Conservation (phyloP, 1,140 invertebrate genomes). For the Calosoma granatense region DNA sequence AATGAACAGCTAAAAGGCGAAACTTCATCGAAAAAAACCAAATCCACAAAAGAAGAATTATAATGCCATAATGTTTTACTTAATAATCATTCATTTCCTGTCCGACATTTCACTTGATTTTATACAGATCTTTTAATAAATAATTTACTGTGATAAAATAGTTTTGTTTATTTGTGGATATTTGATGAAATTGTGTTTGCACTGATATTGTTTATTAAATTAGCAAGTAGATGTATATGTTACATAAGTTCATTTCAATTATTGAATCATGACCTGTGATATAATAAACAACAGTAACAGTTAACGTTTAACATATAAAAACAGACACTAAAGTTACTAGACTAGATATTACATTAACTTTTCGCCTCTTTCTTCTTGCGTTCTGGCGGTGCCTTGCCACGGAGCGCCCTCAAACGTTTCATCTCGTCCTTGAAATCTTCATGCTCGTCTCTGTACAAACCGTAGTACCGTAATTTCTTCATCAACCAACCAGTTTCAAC, state of each 20-base stretch:
- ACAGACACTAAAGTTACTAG: too few relatives aligned
- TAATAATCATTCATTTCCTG: constrained; percentile 9
- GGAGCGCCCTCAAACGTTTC: constrained; percentile 57
- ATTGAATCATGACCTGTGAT: too few relatives aligned
- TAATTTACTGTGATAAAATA: too few relatives aligned
- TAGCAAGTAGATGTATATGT: too few relatives aligned
- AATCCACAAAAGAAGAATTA: constrained; percentile 20
- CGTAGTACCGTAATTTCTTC: constrained; percentile 60
- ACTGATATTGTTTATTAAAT: too few relatives aligned
- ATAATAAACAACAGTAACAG: too few relatives aligned
- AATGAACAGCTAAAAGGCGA: constrained; percentile 44
- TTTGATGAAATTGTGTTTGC: too few relatives aligned
- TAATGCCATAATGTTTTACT: too few relatives aligned
- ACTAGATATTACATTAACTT: neutral
- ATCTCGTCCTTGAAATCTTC: constrained; percentile 88
- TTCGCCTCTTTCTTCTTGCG: constrained; percentile 18
- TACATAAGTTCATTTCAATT: too few relatives aligned
- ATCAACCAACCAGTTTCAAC: constrained; percentile 63
- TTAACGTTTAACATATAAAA: too few relatives aligned
- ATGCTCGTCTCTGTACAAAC: constrained; percentile 82
- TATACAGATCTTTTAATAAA: too few relatives aligned
- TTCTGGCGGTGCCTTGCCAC: constrained; percentile 63
- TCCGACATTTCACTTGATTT: too few relatives aligned
- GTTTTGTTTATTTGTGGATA: constrained; percentile 3
- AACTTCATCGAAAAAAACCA: constrained; percentile 24